phyloP scores from a whole-genome alignment of 2,113 vertebrate species.

The Montifringilla adamsi region DNA sequence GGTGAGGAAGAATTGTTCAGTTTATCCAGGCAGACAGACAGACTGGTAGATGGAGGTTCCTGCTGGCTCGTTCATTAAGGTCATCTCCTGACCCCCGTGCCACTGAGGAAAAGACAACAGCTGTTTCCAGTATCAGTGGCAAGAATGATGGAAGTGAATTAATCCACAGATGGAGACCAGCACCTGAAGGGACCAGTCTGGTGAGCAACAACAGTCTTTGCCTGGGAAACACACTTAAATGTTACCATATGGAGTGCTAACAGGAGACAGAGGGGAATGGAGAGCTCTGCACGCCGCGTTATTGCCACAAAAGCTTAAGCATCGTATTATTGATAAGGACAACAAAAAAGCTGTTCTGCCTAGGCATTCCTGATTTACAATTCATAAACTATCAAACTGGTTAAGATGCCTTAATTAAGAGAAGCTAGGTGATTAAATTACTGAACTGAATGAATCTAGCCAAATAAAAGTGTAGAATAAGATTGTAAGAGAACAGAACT shows the following conservation, averaged over 20 bases:
- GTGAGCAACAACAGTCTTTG: conserved; percentile 39
- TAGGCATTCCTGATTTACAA: background rate
- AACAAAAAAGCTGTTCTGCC: conserved; percentile 18
- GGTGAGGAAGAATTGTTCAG: background rate
- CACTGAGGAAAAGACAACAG: conserved; percentile 60
- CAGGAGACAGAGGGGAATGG: conserved; percentile 40
- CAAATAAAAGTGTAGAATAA: background rate
- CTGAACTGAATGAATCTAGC: background rate
- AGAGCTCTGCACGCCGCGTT: background rate
- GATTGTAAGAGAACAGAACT: background rate
- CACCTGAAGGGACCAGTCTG: conserved; percentile 63
- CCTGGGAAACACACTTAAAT: conserved; percentile 42
- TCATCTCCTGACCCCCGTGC: conserved; percentile 46
- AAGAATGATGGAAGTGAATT: conserved; percentile 61
- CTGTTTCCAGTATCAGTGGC: conserved; percentile 50
- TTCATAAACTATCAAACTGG: background rate
- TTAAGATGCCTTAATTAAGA: background rate
- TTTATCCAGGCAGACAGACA: conserved; percentile 1
- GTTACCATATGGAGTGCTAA: conserved; percentile 61
- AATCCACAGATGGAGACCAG: conserved; percentile 59
- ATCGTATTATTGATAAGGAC: conserved; percentile 18
- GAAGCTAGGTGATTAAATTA: background rate
- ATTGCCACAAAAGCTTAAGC: conserved; percentile 27
- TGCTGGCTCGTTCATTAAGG: conserved; percentile 33
- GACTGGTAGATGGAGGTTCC: background rate